phyloP scores from a whole-genome alignment of 2,797 vertebrate species.

The Acomys russatus region DNA sequence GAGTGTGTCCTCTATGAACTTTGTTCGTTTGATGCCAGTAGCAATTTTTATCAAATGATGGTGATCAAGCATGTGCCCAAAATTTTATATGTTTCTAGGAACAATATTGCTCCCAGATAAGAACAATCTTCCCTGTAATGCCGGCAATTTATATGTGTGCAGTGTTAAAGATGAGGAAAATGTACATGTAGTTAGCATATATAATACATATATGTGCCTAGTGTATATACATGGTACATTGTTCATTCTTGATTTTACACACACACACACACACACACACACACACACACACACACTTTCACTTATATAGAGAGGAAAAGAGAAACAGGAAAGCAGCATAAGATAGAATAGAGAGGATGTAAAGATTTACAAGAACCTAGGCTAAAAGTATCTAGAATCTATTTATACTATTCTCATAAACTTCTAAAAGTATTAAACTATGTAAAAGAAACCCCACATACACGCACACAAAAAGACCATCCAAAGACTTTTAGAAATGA shows the following conservation, averaged over 20 bases:
- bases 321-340: not conserved
- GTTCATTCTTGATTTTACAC: not conserved
- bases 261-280: too few relatives aligned
- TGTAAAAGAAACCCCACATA: not conserved
- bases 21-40: not conserved
- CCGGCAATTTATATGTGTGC: not conserved
- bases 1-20: not conserved
- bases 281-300: too few relatives aligned
- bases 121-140: not conserved
- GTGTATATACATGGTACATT: not conserved
- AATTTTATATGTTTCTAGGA: not conserved
- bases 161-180: not conserved
- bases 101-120: not conserved
- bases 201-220: not conserved
- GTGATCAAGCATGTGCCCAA: not conserved
- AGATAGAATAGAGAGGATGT: not conserved
- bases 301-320: not conserved
- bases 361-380: not conserved
- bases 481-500: not conserved
- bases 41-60: not conserved
- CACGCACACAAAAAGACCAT: not conserved
- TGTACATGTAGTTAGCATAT: not conserved
- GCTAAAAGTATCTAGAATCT: not conserved
- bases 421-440: conserved; percentile 1
- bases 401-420: not conserved